These are phyloP conservation scores for Eulemur coronatus DNA, from an alignment of 2,797 vertebrate genomes.

Conservation along the genomic window DNA sequence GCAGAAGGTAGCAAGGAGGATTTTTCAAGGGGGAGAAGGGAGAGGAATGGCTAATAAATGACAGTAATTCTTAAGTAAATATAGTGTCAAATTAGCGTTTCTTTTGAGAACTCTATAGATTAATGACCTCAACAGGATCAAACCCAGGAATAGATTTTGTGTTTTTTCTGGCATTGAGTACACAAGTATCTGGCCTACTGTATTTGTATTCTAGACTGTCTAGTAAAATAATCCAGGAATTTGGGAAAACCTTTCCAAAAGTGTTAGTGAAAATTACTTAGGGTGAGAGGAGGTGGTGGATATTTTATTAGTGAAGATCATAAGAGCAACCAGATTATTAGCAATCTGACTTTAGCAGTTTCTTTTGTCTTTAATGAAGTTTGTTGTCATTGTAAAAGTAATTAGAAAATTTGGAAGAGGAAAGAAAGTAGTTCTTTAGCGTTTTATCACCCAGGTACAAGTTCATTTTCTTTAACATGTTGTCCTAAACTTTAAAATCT, in stretches of 20 bases:
- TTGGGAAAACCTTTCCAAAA: constrained; percentile 49
- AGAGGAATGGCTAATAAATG: constrained; percentile 37
- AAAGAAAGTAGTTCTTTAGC: neutral
- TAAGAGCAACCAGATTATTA: neutral
- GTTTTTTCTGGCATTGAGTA: neutral
- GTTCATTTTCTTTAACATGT: neutral
- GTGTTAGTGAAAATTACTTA: constrained; percentile 46
- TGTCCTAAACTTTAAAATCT: constrained; percentile 43
- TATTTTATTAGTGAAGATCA: constrained; percentile 25
- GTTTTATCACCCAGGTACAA: neutral
- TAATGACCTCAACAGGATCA: constrained; percentile 23
- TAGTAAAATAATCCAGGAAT: neutral
- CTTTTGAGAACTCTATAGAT: constrained; percentile 1
- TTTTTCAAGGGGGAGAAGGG: constrained; percentile 19
- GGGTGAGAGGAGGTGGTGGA: neutral
- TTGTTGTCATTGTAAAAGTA: constrained; percentile 32
- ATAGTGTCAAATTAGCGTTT: neutral
- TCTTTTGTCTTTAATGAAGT: constrained; percentile 33
- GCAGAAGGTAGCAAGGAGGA: neutral
- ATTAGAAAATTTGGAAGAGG: constrained; percentile 10
- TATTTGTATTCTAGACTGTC: constrained; percentile 5
- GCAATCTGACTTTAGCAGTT: neutral
- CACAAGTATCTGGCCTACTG: neutral
- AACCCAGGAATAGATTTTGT: constrained; percentile 9
- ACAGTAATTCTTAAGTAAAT: constrained; percentile 33